These are phyloP conservation scores for Stigmatopora argus DNA, from an alignment of 2,113 vertebrate species.

Conservation along the genomic window DNA sequence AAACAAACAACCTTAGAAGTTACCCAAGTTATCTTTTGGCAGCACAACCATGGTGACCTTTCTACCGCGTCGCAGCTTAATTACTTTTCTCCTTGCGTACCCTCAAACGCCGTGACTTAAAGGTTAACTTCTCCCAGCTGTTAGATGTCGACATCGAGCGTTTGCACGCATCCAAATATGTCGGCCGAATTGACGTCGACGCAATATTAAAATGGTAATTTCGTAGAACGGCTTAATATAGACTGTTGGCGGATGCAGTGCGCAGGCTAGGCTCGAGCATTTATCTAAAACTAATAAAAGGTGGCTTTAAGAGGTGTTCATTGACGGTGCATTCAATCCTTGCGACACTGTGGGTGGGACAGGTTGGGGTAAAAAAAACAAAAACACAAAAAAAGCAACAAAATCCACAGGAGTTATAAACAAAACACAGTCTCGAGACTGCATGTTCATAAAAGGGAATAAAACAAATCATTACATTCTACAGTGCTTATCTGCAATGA, in stretches of 20 bases:
- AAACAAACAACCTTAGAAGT: constrained; percentile 42
- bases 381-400: constrained; percentile 41
- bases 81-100: constrained; percentile 60
- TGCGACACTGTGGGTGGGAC: constrained; percentile 14
- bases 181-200: constrained; percentile 14
- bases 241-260: constrained; percentile 6
- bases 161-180: constrained; percentile 20
- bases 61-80: constrained; percentile 55
- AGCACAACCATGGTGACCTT: constrained; percentile 61
- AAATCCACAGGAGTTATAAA: constrained; percentile 26
- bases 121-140: constrained; percentile 62
- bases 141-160: constrained; percentile 46
- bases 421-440: constrained; percentile 17
- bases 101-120: constrained; percentile 51
- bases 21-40: constrained; percentile 44
- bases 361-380: constrained; percentile 36
- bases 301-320: constrained; percentile 47
- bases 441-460: constrained; percentile 23
- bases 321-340: constrained; percentile 31
- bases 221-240: constrained; percentile 12
- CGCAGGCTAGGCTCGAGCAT: constrained; percentile 16
- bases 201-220: constrained; percentile 17
- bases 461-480: constrained; percentile 20
- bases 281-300: constrained; percentile 61
- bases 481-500: constrained; percentile 12